These are phyloP conservation scores for Pongo abelii DNA, from an alignment of 2,113 vertebrate genomes.

Conservation along the genomic window DNA sequence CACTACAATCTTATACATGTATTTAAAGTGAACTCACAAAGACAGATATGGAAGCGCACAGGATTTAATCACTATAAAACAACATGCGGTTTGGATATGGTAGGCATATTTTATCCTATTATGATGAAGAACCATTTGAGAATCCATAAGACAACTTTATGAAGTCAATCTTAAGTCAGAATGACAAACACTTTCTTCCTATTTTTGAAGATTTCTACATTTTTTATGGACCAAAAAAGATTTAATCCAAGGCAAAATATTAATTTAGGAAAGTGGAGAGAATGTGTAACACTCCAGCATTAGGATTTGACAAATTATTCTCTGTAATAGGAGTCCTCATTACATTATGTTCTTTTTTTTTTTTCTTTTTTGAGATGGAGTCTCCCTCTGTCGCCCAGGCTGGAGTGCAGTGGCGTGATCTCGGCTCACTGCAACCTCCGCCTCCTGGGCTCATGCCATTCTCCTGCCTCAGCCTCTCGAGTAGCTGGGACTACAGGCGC, in stretches of 20 bases:
- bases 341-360: conserved; percentile 10
- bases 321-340: background rate
- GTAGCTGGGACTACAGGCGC: too few species aligned
- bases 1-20: background rate
- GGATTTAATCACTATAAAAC: background rate
- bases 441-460: too few species aligned
- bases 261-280: background rate
- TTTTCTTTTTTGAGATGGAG: too few species aligned
- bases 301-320: background rate
- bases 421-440: too few species aligned
- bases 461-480: too few species aligned
- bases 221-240: background rate
- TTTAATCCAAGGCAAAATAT: conserved; percentile 20
- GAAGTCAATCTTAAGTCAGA: conserved; percentile 30
- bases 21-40: conserved; percentile 42
- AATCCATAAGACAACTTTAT: conserved; percentile 15
- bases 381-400: too few species aligned
- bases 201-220: conserved; percentile 30
- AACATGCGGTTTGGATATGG: background rate
- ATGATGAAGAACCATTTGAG: conserved; percentile 22
- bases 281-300: background rate
- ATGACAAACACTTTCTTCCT: conserved; percentile 36
- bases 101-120: background rate
- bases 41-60: background rate
- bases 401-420: too few species aligned